Base-by-base conservation (phyloP, 2,797 vertebrate species). In the Danionella dracula region DNA sequence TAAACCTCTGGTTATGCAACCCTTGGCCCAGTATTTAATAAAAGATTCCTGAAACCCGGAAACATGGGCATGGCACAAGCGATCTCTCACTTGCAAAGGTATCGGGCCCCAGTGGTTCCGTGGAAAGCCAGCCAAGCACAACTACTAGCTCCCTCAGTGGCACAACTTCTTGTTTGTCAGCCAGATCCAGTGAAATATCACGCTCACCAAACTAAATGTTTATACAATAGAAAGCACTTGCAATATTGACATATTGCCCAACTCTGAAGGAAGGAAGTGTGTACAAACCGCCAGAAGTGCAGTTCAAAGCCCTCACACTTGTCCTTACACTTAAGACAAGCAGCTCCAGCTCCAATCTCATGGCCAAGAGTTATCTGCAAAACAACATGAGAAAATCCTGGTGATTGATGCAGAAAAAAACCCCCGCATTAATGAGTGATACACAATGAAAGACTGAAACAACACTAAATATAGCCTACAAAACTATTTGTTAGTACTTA, bases 261-360 rank as follows among this genome's bases (percentile, higher is more conserved):
- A 35, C 40, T 11, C 13, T 8, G 6, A 7, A 48, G 15, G 11
- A 32, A 40, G 5, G 21, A 66, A 34, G 16, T 6, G 1, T 1
- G 42, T 51, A 86, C 91, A 84, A 83, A 99, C 97, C 97, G 96
- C 97, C 97, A 99, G 84, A 93, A 99, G 68, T 99, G 97, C 73
- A 99, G 92, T 76, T 99, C 97, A 35, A 99, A 99, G 46, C 97
- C 97, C 81, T 94, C 92, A 57, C 97, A 99, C 78, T 97, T 98
- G 48, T 98, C 94, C 82, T 95, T 95, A 85, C 97, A 99, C 77
- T 96, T 99, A 70, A 99, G 83, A 77, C 96, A 99, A 17, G 92
- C 77, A 0, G 95, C 95, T 79, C 96, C 97, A 16, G 93, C 93
- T 38, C 96, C 97, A 70, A 97, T 91, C 74, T 99, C 97, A 2